Evolutionary conservation across 2,888 invertebrate species (phyloP), one percentile per base, ranked within the genome.

Genomic region (Spilosoma lubricipeda): DNA sequence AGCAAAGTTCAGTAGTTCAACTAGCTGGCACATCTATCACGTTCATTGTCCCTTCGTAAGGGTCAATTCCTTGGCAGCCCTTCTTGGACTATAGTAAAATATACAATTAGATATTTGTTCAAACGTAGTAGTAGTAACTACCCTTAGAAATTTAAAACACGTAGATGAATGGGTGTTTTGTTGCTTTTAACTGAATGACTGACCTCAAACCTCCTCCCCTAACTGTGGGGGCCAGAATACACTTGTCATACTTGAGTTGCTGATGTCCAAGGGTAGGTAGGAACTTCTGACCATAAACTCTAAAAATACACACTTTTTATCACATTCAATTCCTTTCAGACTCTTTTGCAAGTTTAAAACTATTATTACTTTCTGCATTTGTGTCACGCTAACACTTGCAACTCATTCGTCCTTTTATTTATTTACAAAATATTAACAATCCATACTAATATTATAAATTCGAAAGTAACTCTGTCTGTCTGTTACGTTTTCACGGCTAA

Each of bases 1-100:
- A 89, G 88, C 88, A 93, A 94, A 93, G 94, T 93, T 94, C 93
- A 94, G 90, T 92, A 90, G 94, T 93, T 93, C 92, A 90, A 90
- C 88, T 90, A 87, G 90, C 91, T 88, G 86, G 86, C 88, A 89
- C 88, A 89, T 89, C 91, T 90, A 91, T 90, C 77, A 87, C 89
- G 90, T 91, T 91, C 91, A 90, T 92, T 92, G 93, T 92, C 90
- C 90, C 90, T 88, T 88, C 79, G 75, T 83, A 92, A 94, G 94
- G 93, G 93, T 93, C 91, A 93, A 82, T 90, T 88, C 88, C 86
- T 87, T 87, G 85, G 85, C 84, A 85, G 85, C 80, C 83, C 79
- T 81, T 77, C 75, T 67, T 76, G 72, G 78, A 73, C 68, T 23
- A 36, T 18, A 27, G 15, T 3, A 48, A 27, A 33, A 30, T 27